Evolutionary conservation across 2,888 invertebrate genomes (phyloP).

Genomic region (Ennomos fuscantarius): DNA sequence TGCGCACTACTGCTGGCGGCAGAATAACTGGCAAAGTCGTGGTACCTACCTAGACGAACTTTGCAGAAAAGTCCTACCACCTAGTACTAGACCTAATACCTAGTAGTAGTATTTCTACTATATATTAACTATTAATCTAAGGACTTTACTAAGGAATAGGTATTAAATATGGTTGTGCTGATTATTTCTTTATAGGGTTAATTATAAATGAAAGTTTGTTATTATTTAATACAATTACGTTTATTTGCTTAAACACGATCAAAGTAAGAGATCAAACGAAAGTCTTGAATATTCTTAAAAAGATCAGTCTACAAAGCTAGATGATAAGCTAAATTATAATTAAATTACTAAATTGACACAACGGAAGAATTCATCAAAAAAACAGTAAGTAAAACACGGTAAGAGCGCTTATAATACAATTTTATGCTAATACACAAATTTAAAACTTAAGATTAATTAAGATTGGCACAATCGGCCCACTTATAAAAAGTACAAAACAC

Average conservation of each 20-base stretch:
- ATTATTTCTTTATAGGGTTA: no score
- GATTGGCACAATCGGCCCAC: conserved; percentile 82
- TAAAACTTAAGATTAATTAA: conserved; percentile 46
- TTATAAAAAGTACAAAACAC: conserved; percentile 42
- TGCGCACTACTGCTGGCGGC: no score
- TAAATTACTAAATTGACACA: conserved; percentile 54
- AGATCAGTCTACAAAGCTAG: conserved; percentile 68
- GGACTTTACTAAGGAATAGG: no score
- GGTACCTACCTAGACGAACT: no score
- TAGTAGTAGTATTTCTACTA: no score
- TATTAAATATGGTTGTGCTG: no score
- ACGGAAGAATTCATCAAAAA: conserved; percentile 64
- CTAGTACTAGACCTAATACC: no score
- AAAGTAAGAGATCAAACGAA: conserved; percentile 79
- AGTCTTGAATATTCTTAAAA: conserved; percentile 78
- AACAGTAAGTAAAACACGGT: conserved; percentile 23
- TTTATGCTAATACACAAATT: conserved; percentile 37
- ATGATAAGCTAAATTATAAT: conserved; percentile 18
- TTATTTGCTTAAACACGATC: conserved; percentile 71
- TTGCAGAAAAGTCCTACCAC: no score
- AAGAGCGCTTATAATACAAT: conserved; percentile 36
- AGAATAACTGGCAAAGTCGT: no score
- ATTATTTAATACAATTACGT: conserved; percentile 41
- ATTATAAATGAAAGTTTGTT: conserved; percentile 32
- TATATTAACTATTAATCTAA: no score